phyloP scores from a whole-genome alignment of 1,140 invertebrate genomes.

The Neodiprion pinetum region DNA sequence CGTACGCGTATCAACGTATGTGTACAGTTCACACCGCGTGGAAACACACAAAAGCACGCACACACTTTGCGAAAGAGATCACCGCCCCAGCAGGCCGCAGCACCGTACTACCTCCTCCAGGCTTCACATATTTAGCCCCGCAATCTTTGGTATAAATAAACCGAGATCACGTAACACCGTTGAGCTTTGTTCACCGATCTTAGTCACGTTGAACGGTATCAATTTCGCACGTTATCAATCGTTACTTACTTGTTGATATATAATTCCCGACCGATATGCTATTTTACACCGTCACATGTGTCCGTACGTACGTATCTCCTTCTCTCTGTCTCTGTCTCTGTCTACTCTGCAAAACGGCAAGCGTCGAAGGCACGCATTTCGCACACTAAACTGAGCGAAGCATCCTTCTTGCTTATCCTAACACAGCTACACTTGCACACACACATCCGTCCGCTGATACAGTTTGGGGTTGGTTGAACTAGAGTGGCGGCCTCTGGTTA shows the following conservation, averaged over 20 bases:
- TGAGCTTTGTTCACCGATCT: neutral
- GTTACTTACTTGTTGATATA: neutral
- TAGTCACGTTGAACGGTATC: neutral
- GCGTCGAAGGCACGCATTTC: neutral
- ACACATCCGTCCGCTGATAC: neutral
- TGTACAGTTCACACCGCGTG: conserved; percentile 19
- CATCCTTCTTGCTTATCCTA: too few species aligned
- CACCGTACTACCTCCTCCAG: neutral
- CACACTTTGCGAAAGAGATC: conserved; percentile 26
- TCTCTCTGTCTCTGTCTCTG: neutral
- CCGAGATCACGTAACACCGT: conserved; percentile 21
- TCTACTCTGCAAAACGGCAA: neutral
- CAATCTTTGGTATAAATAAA: conserved; percentile 28
- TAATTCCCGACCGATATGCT: neutral
- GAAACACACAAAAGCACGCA: conserved; percentile 33
- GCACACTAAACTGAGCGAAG: too few species aligned
- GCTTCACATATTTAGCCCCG: conserved; percentile 25
- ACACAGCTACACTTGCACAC: neutral
- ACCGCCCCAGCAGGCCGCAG: conserved; percentile 9
- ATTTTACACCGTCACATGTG: conserved; percentile 1
- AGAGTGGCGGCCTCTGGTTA: too few species aligned
- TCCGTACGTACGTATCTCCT: neutral
- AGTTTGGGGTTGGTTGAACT: too few species aligned
- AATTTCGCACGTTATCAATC: neutral
- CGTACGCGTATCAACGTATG: too few species aligned